Percentiles rank a stretch among this genome's conserved stretches.
Conservation (phyloP, 2,797 vertebrate genomes). For the Dipus sagitta region DNA sequence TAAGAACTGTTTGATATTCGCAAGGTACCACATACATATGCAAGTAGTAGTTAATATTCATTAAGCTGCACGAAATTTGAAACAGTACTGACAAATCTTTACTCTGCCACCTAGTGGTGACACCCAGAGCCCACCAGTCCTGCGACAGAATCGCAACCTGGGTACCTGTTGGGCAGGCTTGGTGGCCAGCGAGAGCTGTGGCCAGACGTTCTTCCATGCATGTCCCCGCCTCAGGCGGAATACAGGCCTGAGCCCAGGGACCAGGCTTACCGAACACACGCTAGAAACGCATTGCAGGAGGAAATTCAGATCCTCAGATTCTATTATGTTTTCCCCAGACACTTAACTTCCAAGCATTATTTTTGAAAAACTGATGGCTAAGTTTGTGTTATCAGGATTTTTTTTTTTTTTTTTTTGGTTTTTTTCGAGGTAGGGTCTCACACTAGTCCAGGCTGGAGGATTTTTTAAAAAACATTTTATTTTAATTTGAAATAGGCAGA, state of each 20-base stretch:
- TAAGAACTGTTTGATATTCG: neutral
- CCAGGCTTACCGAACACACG: neutral
- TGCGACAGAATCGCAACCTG: neutral
- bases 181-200: neutral
- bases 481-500: no score
- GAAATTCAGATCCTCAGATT: no score
- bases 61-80: neutral
- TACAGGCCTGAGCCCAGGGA: neutral
- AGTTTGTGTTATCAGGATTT: neutral
- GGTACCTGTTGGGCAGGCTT: neutral
- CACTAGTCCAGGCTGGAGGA: no score
- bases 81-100: neutral
- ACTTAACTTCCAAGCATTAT: neutral
- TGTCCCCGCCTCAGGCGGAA: neutral
- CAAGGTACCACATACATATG: neutral
- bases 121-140: neutral
- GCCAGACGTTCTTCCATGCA: neutral
- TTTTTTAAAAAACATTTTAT: no score
- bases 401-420: no score
- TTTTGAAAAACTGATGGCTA: neutral
- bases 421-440: no score
- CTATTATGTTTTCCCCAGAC: no score
- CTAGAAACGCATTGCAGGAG: neutral
- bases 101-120: slow-evolving; percentile 29
- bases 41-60: neutral